Conservation (phyloP, 2,113 vertebrate genomes). For the Dicerorhinus sumatrensis region DNA sequence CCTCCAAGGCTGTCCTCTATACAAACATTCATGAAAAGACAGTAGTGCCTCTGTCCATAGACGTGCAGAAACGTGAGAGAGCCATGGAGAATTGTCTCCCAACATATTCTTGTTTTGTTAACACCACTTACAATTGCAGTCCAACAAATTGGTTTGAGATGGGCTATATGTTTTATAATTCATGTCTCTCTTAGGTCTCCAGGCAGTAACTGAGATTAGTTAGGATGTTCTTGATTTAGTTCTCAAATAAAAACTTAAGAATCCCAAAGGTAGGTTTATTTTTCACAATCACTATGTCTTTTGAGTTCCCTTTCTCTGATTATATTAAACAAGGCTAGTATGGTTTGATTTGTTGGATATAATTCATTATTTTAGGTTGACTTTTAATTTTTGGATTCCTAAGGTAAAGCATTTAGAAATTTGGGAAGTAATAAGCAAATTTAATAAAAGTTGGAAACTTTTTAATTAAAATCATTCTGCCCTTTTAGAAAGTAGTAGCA, state of each 20-base stretch:
- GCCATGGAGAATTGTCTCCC: not conserved
- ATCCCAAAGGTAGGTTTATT: not conserved
- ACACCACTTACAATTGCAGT: not conserved
- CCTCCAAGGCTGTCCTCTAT: not conserved
- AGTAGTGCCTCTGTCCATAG: not conserved
- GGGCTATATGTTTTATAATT: not conserved
- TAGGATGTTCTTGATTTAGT: not conserved
- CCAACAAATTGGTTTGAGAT: not conserved
- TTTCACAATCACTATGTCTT: not conserved
- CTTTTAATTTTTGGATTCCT: constrained; percentile 37
- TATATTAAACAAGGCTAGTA: not conserved
- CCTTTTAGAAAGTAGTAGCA: not conserved
- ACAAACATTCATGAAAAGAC: not conserved
- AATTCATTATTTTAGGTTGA: not conserved
- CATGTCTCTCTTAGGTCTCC: not conserved
- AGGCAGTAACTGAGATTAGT: not conserved
- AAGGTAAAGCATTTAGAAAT: not conserved
- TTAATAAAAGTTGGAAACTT: not conserved
- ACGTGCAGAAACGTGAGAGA: not conserved
- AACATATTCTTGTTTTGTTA: not conserved
- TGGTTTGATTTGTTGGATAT: not conserved
- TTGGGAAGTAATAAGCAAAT: not conserved
- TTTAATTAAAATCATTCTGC: not conserved
- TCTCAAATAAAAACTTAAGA: constrained; percentile 1
- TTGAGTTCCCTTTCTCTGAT: not conserved